Base-by-base conservation (phyloP, 2,797 vertebrate genomes). In the Loris lydekkerianus region DNA sequence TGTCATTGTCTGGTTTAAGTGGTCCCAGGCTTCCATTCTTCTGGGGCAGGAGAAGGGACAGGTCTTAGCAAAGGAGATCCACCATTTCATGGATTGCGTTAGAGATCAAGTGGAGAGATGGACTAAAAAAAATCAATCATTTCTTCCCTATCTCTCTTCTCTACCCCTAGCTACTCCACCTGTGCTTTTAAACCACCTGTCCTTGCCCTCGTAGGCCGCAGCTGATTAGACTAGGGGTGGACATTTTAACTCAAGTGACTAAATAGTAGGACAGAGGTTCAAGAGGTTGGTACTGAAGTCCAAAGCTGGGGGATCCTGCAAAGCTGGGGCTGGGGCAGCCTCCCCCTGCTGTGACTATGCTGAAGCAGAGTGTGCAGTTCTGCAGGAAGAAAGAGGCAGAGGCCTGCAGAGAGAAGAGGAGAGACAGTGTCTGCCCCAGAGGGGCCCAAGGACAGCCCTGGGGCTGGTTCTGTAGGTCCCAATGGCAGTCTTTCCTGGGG, bases 391-490 rank as follows among this genome's bases (percentile, higher is more conserved):
- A 73, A 31, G 31, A 37, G 49, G 56, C 43, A 37, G n/a, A 78
- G 21, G 34, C 29, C 49, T 56, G 10, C 27, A n/a, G 49, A 70
- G 40, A 70, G 43, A 37, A 25, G 15, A 25, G 61, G 21, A 65
- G 31, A 60, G 31, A 10, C 0, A 20, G 15, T 7, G 3, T 1
- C 31, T 8, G 27, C 18, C 29, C 15, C 34, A 14, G 1, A 23
- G 69, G 77, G 21, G 17, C 29, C 63, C 0, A 2, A 34, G 10
- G 65, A 15, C 37, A 60, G 10, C 17, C 37, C 46, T 15, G 7
- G 40, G 17, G 53, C 76, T 11, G 58, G 69, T 6, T 37, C 37
- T 76, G 20, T 9, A 49, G 49, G 60, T 20, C 65, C 43, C 17
- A 7, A 2, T 1, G 43, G 2, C 58, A 6, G 2, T 20, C 13